phyloP scores from a whole-genome alignment of 2,113 vertebrate species.

The Sula dactylatra region DNA sequence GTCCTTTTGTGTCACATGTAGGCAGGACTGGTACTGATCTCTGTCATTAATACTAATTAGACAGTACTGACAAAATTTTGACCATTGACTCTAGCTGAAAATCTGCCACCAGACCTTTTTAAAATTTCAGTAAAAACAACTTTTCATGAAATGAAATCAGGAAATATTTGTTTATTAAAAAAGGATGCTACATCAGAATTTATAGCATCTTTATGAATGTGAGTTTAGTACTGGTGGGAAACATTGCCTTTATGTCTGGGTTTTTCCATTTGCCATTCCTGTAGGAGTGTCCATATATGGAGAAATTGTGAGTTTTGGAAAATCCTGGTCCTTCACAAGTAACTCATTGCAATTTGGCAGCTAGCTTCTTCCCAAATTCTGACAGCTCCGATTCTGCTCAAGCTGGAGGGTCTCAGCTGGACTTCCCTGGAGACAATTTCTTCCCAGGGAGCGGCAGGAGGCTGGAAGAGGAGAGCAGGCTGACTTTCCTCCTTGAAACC shows the following conservation, averaged over 20 bases:
- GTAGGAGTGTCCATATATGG: background rate
- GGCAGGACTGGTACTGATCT: background rate
- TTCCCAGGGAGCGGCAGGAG: background rate
- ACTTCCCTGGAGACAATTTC: background rate
- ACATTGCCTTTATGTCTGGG: background rate
- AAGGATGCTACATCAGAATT: background rate
- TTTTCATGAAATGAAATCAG: background rate
- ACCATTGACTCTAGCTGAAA: background rate
- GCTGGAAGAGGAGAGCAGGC: background rate
- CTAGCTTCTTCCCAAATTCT: background rate
- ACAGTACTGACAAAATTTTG: background rate
- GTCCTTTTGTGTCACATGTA: background rate
- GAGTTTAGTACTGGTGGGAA: background rate
- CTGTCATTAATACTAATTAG: background rate
- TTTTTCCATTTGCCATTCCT: background rate
- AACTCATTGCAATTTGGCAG: background rate
- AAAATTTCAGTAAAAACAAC: background rate
- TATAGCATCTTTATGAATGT: background rate
- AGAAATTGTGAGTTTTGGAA: background rate
- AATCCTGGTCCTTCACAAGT: background rate
- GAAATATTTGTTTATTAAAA: background rate
- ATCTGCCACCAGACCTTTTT: background rate
- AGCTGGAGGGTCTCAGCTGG: background rate
- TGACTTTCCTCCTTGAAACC: background rate
- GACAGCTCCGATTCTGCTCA: background rate